phyloP scores from a whole-genome alignment of 1,140 invertebrate genomes.

The Orussus abietinus region DNA sequence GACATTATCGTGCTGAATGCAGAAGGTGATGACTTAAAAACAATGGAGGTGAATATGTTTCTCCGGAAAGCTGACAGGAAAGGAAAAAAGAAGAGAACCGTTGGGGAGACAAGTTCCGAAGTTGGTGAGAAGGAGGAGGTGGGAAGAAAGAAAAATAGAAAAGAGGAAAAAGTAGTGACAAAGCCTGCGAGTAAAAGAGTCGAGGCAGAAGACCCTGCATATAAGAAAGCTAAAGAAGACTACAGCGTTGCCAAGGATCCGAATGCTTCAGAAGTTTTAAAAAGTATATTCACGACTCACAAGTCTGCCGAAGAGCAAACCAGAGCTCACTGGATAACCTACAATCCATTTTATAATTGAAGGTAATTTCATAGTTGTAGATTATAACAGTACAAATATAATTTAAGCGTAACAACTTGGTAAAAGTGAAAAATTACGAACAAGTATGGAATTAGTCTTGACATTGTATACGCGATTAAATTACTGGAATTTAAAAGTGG shows the following conservation, averaged over 20 bases:
- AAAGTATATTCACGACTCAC: constrained; percentile 91
- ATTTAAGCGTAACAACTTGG: too few species aligned
- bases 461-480: too few species aligned
- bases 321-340: constrained; percentile 95
- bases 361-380: neutral
- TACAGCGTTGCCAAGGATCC: constrained; percentile 92
- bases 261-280: constrained; percentile 84
- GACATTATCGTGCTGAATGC: constrained; percentile 88
- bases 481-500: too few species aligned
- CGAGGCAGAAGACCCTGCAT: constrained; percentile 60
- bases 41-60: constrained; percentile 64
- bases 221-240: constrained; percentile 71
- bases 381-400: constrained; percentile 2
- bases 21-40: constrained; percentile 71
- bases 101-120: constrained; percentile 13
- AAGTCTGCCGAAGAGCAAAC: constrained; percentile 80
- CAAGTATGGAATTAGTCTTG: too few species aligned
- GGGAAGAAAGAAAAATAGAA: constrained; percentile 38
- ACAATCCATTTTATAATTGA: constrained; percentile 95
- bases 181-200: constrained; percentile 28
- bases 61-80: constrained; percentile 65
- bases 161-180: constrained; percentile 26
- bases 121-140: constrained; percentile 18
- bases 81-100: constrained; percentile 62
- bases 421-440: too few species aligned